Base-by-base conservation (phyloP, 2,113 vertebrate genomes). In the Delphinus delphis region DNA sequence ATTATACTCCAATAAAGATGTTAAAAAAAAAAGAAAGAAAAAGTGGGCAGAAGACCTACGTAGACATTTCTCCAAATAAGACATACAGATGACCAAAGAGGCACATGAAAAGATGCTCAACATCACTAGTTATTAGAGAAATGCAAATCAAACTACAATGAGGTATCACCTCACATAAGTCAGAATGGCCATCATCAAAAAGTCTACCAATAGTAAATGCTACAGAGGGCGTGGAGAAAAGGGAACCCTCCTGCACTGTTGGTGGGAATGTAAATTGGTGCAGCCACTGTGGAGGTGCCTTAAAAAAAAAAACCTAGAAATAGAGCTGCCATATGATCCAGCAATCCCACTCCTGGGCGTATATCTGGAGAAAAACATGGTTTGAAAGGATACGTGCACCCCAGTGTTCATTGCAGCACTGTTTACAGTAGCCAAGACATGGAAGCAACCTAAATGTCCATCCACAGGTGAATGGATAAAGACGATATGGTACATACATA, bases 361-460 rank as follows among this genome's bases (percentile, higher is more conserved):
- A 2, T 50, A 21, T 11, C 74, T 20, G 44, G 44, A 50, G 74
- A 20, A 77, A 77, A 50, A 28, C 44, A 3, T 20, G 44, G 74
- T 50, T 77, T 44, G 18, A 2, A 77, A 77, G 28, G 28, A 50
- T 50, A 3, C 74, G 3, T 1, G 9, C 74, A 31, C 25, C 14
- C 2, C 44, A 31, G 1, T 12, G 74, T 50, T 21, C 74, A 33
- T 0, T 33, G 44, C 31, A 33, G 74, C 44, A 0, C 44, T 21
- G 17, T 53, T 33, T 7, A 50, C 9, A 12, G 6, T 12, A 50
- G 74, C 44, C 44, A 33, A 21, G 74, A 20, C 44, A 3, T 7
- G 74, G 5, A 6, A 11, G 44, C 44, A 2, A 3, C 28, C 9
- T 31, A 3, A 2, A 28, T 33, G 74, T 3, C 2, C 9, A 3